Base-by-base conservation (phyloP, 2,113 vertebrate species). In the Perca fluviatilis region DNA sequence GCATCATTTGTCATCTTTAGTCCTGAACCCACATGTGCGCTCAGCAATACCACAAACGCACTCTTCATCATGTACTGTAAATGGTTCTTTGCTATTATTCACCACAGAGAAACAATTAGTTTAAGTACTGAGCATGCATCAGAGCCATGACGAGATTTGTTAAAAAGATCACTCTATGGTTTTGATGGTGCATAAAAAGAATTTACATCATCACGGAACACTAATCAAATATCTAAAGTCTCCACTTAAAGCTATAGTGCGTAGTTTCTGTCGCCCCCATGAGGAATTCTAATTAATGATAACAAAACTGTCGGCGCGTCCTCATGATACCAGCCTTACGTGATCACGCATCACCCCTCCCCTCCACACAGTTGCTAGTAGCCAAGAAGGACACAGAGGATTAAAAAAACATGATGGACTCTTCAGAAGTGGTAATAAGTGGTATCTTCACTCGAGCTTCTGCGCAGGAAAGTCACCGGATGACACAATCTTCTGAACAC, bases 61-160 rank as follows among this genome's bases (percentile, higher is more conserved):
- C 81, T 58, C 72, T 53, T 70, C 72, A 78, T 70, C 72, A 78
- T 83, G 70, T 68, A 18, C 16, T 18, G 49, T 18, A 85, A 92
- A 90, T 85, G 71, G 63, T 56, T 83, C 74, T 76, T 47, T 66
- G 71, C 77, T 71, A 61, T 87, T 84, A 90, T 84, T 82, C 83
- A 77, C 63, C 63, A 30, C 71, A 54, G 82, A 78, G 82, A 83
- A 89, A 88, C 89, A 91, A 92, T 95, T 91, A 90, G 75, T 87
- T 83, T 84, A 90, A 92, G 90, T 91, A 87, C 74, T 3, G 64
- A 19, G 69, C 21, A 15, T 79, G 73, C 68, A 69, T 87, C 68
- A 63, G 64, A 83, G 67, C 85, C 83, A 88, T 76, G 79, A 75
- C 33, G 23, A 75, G 67, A 81, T 91, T 91, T 84, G 64, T 86